Evolutionary conservation across 2,888 invertebrate genomes (phyloP), one percentile per base, ranked within the genome.

Genomic region (Ctenicera cuprea): DNA sequence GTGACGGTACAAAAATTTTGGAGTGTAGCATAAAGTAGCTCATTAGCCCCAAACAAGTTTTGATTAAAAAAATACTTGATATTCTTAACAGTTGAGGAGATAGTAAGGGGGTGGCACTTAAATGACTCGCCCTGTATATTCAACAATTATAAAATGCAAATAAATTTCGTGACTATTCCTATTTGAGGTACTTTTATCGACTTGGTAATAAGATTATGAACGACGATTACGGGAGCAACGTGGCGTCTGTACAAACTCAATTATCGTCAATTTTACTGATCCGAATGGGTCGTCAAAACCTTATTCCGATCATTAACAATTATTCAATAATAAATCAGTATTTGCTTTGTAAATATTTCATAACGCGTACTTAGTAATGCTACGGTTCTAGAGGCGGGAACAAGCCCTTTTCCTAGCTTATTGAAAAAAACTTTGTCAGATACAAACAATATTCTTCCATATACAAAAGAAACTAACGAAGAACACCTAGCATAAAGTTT

Each of bases 311-410:
- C 83, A 84, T 82, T 82, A 85, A 84, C 83, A 84, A 84, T 85
- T 83, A 82, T 82, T 85, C 82, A 85, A 85, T 85, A 85, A 85
- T 85, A 83, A 84, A 85, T 85, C 82, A 83, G 83, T 84, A 85
- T 85, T 85, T 85, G 83, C 83, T 77, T 74, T 80, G 76, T 85
- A 83, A 84, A 85, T 85, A 83, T 83, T 85, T 85, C 74, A 82
- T 79, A 68, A 59, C 73, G 70, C 72, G 65, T 76, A 78, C 67
- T 75, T 76, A 73, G 77, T 74, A 73, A 70, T 71, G 74, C 65
- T 73, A 73, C 66, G 72, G 61, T 65, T 64, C 63, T 22, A 66
- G 64, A 74, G 76, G 75, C 71, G 77, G 73, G 62, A 33, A 43
- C 61, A n/a, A n/a, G n/a, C 38, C 62, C 33, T 30, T 68, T 62